Conservation (phyloP, 1,140 invertebrate genomes). For the Schmidtea mediterranea region DNA sequence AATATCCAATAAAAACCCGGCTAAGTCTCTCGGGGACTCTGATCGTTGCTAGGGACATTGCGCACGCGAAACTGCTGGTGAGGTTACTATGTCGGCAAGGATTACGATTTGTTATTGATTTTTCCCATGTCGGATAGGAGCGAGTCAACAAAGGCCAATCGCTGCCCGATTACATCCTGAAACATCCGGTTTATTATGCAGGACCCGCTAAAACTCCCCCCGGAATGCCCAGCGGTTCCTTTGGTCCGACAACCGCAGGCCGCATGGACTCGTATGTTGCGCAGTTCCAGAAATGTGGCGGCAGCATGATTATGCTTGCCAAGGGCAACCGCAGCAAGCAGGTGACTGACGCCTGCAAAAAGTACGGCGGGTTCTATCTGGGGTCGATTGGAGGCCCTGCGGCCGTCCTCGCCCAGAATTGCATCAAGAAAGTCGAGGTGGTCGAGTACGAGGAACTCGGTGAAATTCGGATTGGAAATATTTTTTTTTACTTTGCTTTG, state of each 20-base stretch:
- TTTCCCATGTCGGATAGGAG: constrained; percentile 11
- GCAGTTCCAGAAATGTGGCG: constrained; percentile 22
- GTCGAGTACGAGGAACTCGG: constrained; percentile 27
- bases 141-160: constrained; percentile 19
- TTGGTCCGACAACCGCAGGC: constrained; percentile 28
- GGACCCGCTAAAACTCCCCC: constrained; percentile 26
- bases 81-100: no score
- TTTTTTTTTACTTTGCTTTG: no score
- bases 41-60: constrained; percentile 26
- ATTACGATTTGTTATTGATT: no score
- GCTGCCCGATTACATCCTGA: constrained; percentile 24
- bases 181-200: constrained; percentile 28
- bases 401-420: constrained; percentile 26
- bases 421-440: constrained; percentile 27
- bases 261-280: constrained; percentile 28
- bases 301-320: constrained; percentile 28
- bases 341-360: constrained; percentile 26
- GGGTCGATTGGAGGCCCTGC: constrained; percentile 27
- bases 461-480: no score
- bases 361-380: constrained; percentile 26
- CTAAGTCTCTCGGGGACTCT: constrained; percentile 22
- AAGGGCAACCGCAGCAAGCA: constrained; percentile 20
- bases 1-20: constrained; percentile 22
- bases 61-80: constrained; percentile 21
- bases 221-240: constrained; percentile 26